Evolutionary conservation across 2,797 vertebrate species (phyloP), one percentile per base, ranked within the genome.

Genomic region (Pelochelys cantorii): DNA sequence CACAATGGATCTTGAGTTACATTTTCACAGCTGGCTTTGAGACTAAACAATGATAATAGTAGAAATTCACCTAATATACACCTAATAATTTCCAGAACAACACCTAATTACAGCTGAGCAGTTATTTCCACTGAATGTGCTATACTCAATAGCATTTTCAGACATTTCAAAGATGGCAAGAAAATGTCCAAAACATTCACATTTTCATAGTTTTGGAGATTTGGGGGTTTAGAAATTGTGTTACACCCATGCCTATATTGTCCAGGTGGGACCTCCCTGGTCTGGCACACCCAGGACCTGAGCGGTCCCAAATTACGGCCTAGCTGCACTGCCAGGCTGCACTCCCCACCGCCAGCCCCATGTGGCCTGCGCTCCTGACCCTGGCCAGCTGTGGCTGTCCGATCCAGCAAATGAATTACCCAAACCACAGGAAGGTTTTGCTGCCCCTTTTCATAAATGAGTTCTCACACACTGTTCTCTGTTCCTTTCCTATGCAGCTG

Each of bases 401-500:
- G 42, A 48, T 48, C 42, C 42, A 48, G 37, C 68, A 71, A 71
- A 37, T 37, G 20, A 71, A 71, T 71, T 20, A 23, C n/a, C 68
- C 37, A 37, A 37, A 12, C 22, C 10, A 22, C n/a, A 34, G 18
- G 18, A 71, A 71, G 65, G 42, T 48, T 48, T 48, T 48, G 42
- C 11, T 34, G n/a, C n/a, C 22, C 62, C 56, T 25, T 22, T 4
- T 87, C 23, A 34, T 1, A 57, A 83, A 79, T 52, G n/a, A 37
- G 93, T 88, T 88, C 81, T 90, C 60, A 77, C 93, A 18, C 23
- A 3, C 22, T n/a, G 31, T 14, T 95, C 75, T 95, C 88, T 88
- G 52, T 80, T 81, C 79, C 80, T 18, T 96, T 20, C 68, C 57
- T 83, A 79, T 87, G 29, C 96, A 99, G 99, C 97, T 95, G 99